phyloP scores from a whole-genome alignment of 2,113 vertebrate genomes.

The Thryonomys swinderianus region DNA sequence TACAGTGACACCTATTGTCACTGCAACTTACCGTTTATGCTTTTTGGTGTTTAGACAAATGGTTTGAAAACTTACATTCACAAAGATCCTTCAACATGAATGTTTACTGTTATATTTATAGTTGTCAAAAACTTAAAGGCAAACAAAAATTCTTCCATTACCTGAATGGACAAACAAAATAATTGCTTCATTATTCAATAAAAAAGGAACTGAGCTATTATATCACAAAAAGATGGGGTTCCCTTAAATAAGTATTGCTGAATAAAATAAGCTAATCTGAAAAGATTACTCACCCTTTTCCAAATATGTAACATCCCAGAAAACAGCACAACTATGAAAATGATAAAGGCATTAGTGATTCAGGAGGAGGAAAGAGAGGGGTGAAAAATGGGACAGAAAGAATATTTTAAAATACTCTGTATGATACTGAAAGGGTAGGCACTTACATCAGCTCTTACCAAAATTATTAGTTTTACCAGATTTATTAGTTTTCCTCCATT shows the following conservation, averaged over 20 bases:
- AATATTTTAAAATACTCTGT: not conserved
- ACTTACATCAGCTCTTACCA: not conserved
- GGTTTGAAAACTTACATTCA: not conserved
- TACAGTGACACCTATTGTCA: not conserved
- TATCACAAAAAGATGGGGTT: not conserved
- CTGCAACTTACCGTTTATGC: not conserved
- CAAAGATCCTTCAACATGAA: not conserved
- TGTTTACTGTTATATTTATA: not conserved
- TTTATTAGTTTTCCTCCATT: not conserved
- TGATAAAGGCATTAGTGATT: not conserved
- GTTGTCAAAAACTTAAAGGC: not conserved
- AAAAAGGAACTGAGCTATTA: not conserved
- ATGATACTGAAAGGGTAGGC: not conserved
- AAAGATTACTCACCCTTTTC: not conserved
- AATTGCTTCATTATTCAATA: not conserved
- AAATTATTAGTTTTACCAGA: not conserved
- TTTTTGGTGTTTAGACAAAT: not conserved
- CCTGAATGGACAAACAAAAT: not conserved
- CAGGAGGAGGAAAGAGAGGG: accelerated
- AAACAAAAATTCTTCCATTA: not conserved
- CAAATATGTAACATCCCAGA: not conserved
- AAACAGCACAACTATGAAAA: not conserved
- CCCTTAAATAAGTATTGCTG: not conserved
- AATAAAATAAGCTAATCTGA: not conserved
- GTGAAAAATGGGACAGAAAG: not conserved